Evolutionary conservation across 2,113 vertebrate species (phyloP).

Genomic region (Cisticola juncidis): DNA sequence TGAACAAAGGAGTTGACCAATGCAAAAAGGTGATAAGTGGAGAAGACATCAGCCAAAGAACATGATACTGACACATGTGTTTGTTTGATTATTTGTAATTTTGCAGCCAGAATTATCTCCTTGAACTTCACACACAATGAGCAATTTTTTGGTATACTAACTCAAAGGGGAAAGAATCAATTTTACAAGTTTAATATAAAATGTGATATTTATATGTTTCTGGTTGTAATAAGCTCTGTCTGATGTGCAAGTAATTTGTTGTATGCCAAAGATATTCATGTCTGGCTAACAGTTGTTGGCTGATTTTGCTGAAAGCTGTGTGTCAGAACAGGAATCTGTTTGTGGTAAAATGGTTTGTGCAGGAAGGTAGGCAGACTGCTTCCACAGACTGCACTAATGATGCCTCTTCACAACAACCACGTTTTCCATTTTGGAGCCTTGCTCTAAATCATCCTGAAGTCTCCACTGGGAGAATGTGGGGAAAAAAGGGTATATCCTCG

Average conservation of each 20-base stretch:
- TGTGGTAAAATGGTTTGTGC: background rate
- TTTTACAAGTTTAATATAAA: slow-evolving; percentile 28
- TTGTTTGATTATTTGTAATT: background rate
- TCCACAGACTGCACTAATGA: background rate
- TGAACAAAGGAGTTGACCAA: background rate
- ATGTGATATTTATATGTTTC: slow-evolving; percentile 19
- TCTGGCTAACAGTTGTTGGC: slow-evolving; percentile 37
- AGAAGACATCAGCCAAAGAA: background rate
- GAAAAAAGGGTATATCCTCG: background rate
- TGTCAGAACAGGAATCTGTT: slow-evolving; percentile 4
- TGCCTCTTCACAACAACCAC: background rate
- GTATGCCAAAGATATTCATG: slow-evolving; percentile 3
- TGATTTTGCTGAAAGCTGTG: slow-evolving; percentile 37
- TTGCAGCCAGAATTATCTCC: background rate
- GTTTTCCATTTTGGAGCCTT: background rate
- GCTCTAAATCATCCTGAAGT: background rate
- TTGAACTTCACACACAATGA: background rate
- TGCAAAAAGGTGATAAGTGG: background rate
- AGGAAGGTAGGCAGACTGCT: slow-evolving; percentile 8
- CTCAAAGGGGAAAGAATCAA: background rate
- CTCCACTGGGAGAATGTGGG: background rate
- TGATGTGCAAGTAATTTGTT: slow-evolving; percentile 21
- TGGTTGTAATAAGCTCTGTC: slow-evolving; percentile 19
- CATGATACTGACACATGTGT: background rate
- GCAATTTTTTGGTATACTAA: background rate